Evolutionary conservation across 1,140 invertebrate genomes (phyloP).

Genomic region (Papilio machaon): DNA sequence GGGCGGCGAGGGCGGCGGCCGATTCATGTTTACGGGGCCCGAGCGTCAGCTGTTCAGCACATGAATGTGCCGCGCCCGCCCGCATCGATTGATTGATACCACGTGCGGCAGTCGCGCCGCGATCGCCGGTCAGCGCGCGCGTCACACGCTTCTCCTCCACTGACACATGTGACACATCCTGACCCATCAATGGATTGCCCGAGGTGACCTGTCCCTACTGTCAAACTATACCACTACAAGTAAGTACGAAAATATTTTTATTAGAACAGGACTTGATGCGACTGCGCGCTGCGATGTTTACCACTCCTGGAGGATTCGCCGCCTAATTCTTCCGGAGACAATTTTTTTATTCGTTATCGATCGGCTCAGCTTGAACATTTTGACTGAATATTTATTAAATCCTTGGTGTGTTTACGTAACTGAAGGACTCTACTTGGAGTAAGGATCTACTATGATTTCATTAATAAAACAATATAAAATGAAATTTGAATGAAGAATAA

Average conservation of each 20-base stretch:
- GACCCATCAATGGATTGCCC: conserved; percentile 70
- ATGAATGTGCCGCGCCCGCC: conserved; percentile 76
- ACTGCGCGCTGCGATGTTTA: conserved; percentile 63
- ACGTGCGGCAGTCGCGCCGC: conserved; percentile 70
- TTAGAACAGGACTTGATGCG: conserved; percentile 52
- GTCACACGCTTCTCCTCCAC: conserved; percentile 22
- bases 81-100: conserved; percentile 76
- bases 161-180: conserved; percentile 44
- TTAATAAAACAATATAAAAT: not conserved
- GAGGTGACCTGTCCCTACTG: conserved; percentile 64
- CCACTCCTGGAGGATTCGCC: conserved; percentile 51
- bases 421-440: conserved; percentile 57
- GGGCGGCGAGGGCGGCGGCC: conserved; percentile 55
- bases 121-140: conserved; percentile 59
- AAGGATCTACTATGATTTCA: not conserved
- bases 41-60: conserved; percentile 76
- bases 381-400: conserved; percentile 65
- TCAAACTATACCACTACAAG: conserved; percentile 51
- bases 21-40: conserved; percentile 78
- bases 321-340: conserved; percentile 56
- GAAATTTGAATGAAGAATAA: not conserved
- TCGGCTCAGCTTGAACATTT: conserved; percentile 52
- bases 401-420: conserved; percentile 70
- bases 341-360: conserved; percentile 63
- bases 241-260: conserved; percentile 51